Evolutionary conservation across 2,888 invertebrate genomes (phyloP).

Genomic region (Nomada ferruginata): DNA sequence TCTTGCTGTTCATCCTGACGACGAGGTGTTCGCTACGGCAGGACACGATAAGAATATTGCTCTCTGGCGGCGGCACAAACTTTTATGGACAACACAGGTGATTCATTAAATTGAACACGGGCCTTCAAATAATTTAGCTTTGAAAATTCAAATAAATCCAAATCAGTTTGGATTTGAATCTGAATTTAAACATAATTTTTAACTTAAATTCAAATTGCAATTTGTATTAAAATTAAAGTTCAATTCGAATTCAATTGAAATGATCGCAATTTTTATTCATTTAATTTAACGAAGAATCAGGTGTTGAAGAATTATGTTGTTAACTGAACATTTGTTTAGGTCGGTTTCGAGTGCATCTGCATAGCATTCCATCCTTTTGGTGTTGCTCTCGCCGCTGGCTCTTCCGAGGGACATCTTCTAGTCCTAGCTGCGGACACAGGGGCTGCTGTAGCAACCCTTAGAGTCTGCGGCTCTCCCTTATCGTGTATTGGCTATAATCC

Average conservation of each 20-base stretch:
- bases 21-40: slow-evolving; percentile 95
- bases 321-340: slow-evolving; percentile 83
- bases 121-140: not conserved
- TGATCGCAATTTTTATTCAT: no score
- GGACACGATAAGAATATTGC: slow-evolving; percentile 96
- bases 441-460: slow-evolving; percentile 92
- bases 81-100: slow-evolving; percentile 94
- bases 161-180: no score
- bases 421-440: slow-evolving; percentile 95
- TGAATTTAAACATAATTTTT: no score
- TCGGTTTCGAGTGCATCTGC: slow-evolving; percentile 94
- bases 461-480: slow-evolving; percentile 94
- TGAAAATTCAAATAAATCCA: no score
- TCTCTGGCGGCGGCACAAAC: slow-evolving; percentile 94
- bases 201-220: not conserved
- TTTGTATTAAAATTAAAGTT: not conserved
- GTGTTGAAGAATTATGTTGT: no score
- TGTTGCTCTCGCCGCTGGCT: slow-evolving; percentile 94
- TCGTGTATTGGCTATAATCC: slow-evolving; percentile 95
- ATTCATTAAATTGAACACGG: not conserved
- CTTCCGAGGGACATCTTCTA: slow-evolving; percentile 94
- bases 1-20: slow-evolving; percentile 94
- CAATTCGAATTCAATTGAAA: no score
- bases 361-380: slow-evolving; percentile 95
- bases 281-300: no score